A percentile compares a stretch with the other conserved stretches of the same genome.
Evolutionary conservation across 2,113 vertebrate species (phyloP).

Genomic region (Phoenicopterus ruber): DNA sequence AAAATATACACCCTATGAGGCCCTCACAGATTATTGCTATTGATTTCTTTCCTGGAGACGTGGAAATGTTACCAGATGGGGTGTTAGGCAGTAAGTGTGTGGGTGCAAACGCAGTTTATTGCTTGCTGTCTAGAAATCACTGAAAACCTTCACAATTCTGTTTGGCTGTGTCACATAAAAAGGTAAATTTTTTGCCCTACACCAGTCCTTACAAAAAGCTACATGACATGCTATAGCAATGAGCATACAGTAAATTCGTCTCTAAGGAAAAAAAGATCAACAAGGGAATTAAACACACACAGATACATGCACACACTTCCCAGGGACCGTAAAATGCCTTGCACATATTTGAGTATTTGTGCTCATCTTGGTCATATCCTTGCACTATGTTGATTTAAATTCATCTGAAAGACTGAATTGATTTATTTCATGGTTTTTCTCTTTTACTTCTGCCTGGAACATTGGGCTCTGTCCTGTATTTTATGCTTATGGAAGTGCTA

Average conservation of each 20-base stretch:
- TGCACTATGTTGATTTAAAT: constrained; percentile 34
- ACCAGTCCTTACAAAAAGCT: constrained; percentile 64
- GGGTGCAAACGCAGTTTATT: constrained; percentile 82
- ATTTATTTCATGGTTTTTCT: constrained; percentile 52
- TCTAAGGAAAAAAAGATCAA: constrained; percentile 60
- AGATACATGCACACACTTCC: neutral
- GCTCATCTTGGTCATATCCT: constrained; percentile 14
- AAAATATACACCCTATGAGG: constrained; percentile 78
- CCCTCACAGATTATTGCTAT: constrained; percentile 96
- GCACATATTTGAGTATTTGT: constrained; percentile 20
- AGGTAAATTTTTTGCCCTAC: constrained; percentile 69
- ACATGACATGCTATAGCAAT: constrained; percentile 8
- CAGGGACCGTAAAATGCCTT: neutral
- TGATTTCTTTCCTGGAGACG: constrained; percentile 95
- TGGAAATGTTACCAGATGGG: constrained; percentile 97
- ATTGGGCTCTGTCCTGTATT: neutral
- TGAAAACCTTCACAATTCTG: constrained; percentile 72
- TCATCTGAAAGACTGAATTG: constrained; percentile 44
- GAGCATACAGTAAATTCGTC: constrained; percentile 49
- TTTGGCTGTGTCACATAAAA: constrained; percentile 65
- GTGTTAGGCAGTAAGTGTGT: constrained; percentile 90
- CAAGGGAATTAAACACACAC: constrained; percentile 18
- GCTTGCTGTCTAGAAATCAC: constrained; percentile 79
- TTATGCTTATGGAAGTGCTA: constrained; percentile 56
- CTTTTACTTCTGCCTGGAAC: constrained; percentile 24